phyloP scores from a whole-genome alignment of 1,140 invertebrate genomes.

The Leptinotarsa texana region DNA sequence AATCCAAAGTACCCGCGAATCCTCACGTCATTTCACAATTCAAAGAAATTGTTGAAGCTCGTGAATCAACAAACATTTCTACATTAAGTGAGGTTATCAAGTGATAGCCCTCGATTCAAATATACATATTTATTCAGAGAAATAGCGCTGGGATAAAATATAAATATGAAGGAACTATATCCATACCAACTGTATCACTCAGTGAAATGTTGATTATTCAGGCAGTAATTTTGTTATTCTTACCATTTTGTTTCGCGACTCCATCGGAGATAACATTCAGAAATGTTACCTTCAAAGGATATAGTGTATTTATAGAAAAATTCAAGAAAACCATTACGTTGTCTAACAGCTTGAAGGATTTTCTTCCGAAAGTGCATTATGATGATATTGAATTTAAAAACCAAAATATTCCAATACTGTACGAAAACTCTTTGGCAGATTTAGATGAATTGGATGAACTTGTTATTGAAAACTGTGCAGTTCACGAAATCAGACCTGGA shows the following conservation, averaged over 20 bases:
- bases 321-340: constrained; percentile 34
- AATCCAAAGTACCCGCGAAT: too few relatives aligned
- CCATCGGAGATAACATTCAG: constrained; percentile 31
- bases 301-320: constrained; percentile 39
- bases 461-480: constrained; percentile 34
- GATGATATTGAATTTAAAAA: constrained; percentile 37
- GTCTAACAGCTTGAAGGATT: constrained; percentile 33
- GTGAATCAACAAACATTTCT: not conserved
- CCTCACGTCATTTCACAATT: too few relatives aligned
- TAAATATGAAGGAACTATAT: not conserved
- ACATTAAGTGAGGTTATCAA: constrained; percentile 5
- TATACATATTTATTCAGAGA: not conserved
- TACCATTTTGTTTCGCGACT: constrained; percentile 21
- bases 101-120: constrained; percentile 4
- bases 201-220: not conserved
- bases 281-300: constrained; percentile 38
- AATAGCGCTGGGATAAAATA: constrained; percentile 1
- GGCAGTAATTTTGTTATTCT: constrained; percentile 8
- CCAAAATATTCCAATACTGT: constrained; percentile 37
- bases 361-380: constrained; percentile 31
- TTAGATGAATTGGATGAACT: constrained; percentile 40
- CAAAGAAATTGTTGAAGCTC: not conserved
- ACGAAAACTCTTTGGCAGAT: constrained; percentile 36
- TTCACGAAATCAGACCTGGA: constrained; percentile 38
- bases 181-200: not conserved